phyloP scores from a whole-genome alignment of 1,140 invertebrate genomes.

The Argopecten irradians region DNA sequence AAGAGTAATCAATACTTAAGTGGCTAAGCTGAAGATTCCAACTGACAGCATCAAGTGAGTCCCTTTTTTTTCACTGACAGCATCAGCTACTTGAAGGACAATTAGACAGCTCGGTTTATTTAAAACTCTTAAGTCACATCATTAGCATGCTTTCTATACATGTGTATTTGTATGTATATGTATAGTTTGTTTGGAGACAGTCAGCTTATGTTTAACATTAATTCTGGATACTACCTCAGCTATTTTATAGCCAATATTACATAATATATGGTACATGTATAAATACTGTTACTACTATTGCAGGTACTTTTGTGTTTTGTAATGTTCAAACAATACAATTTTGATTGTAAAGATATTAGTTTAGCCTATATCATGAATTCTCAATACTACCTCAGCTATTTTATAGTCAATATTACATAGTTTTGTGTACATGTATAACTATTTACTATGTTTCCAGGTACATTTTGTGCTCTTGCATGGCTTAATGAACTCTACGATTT shows the following conservation, averaged over 20 bases:
- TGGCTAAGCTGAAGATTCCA: conserved; percentile 3
- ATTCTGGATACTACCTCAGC: neutral
- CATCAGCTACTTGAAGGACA: neutral
- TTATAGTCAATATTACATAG: neutral
- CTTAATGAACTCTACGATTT: no score
- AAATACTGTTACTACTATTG: neutral
- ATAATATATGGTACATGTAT: neutral
- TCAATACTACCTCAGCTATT: neutral
- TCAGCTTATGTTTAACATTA: neutral
- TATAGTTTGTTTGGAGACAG: neutral
- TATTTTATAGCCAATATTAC: neutral
- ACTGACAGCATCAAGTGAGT: conserved; percentile 2
- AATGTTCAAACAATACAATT: no score
- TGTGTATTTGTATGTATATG: neutral
- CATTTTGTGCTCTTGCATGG: no score
- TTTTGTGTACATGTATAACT: no score
- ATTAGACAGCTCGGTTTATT: neutral
- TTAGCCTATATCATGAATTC: neutral
- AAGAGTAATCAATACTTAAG: conserved; percentile 22
- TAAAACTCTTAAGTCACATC: neutral
- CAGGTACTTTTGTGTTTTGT: neutral
- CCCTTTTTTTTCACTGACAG: neutral
- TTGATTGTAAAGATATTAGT: no score
- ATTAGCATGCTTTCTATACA: neutral
- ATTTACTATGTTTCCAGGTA: neutral